Evolutionary conservation across 2,797 vertebrate species (phyloP), one percentile per base, ranked within the genome.

Genomic region (Mustela erminea): DNA sequence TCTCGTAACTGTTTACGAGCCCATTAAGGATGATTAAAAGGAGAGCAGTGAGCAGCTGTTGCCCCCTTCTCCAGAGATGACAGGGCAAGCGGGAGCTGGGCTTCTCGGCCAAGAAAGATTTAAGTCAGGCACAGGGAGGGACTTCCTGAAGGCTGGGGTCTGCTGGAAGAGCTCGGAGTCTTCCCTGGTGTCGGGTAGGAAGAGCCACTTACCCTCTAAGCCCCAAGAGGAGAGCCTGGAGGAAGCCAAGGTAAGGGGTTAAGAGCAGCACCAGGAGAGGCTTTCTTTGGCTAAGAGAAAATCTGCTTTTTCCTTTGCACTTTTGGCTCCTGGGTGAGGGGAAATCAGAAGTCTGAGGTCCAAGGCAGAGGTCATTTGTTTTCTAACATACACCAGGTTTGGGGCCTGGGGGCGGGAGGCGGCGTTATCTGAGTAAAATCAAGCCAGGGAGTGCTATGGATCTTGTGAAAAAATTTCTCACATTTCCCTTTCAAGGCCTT

Each of bases 1-100:
- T 80, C 88, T 97, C 89, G 81, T 86, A 92, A 90, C 92, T 80
- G 85, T 82, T 96, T 92, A 88, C 41, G 66, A 92, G 64, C 62
- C 89, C 84, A 88, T 93, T 93, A 89, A 94, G 84, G 54, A 75
- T 82, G 75, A 96, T 87, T 81, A 86, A 84, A 90, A 78, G 78
- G 81, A 56, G 87, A 70, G 75, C 1, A 4, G 17, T 3, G 8
- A 84, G 66, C 75, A 78, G 94, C 96, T 95, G 91, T 84, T 92
- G 56, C 64, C 64, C 96, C 84, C 87, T 77, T 83, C 70, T 74
- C 54, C 13, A 1, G 38, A 2, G 43, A 93, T 43, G 49, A 49
- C 85, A 46, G 68, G 74, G 54, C 29, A 38, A 29, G 52, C 66
- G 58, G 87, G 64, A 74, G 93, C 32, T 18, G 15, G 74, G 74